A percentile compares a stretch with the other conserved stretches of the same genome.
phyloP scores from a whole-genome alignment of 1,140 invertebrate genomes.

The Tetraneura akinire region DNA sequence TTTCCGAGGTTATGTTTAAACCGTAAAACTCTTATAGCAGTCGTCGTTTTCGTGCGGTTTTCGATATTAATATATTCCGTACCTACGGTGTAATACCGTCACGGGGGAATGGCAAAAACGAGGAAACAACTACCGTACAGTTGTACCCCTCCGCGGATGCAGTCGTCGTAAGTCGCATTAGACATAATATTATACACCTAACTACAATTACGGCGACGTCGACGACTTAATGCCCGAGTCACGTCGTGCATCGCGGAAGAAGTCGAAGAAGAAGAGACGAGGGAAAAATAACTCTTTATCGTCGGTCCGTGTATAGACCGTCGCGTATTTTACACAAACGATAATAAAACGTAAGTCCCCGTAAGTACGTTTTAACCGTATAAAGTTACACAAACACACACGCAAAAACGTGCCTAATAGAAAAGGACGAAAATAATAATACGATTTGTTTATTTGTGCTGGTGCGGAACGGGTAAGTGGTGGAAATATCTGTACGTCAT shows the following conservation, averaged over 20 bases:
- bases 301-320: not conserved
- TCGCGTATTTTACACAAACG: too few species aligned
- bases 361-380: not conserved
- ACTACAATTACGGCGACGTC: not conserved
- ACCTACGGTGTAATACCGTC: not conserved
- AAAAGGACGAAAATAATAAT: too few species aligned
- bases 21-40: not conserved
- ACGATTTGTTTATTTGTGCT: too few species aligned
- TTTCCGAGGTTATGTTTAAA: too few species aligned
- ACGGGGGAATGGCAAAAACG: not conserved
- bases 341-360: not conserved
- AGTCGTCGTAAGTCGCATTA: not conserved
- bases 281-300: not conserved
- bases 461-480: too few species aligned
- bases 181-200: too few species aligned
- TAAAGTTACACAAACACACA: not conserved
- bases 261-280: not conserved
- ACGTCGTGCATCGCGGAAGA: constrained; percentile 11
- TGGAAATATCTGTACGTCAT: too few species aligned
- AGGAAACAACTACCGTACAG: constrained; percentile 20
- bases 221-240: constrained; percentile 38
- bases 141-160: too few species aligned
- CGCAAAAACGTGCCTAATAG: too few species aligned
- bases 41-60: constrained; percentile 3
- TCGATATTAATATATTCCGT: not conserved